Conservation (phyloP, 2,113 vertebrate species). For the Rhadina sibilatrix region DNA sequence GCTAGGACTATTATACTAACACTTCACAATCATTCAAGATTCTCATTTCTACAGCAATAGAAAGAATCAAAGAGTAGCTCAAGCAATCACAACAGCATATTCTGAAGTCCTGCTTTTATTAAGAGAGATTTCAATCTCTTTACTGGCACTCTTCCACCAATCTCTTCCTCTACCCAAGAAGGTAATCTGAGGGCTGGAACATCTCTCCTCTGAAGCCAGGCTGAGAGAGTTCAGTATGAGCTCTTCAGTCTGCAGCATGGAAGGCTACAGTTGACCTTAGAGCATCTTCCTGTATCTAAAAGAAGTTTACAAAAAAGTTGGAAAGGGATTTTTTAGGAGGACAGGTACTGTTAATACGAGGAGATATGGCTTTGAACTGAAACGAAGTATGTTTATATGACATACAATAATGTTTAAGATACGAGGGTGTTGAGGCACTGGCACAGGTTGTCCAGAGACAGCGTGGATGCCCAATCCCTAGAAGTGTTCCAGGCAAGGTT, state of each 20-base stretch:
- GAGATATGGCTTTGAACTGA: not conserved
- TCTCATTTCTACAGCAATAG: not conserved
- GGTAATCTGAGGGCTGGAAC: not conserved
- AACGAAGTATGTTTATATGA: not conserved
- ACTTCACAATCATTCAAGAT: not conserved
- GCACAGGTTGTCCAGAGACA: not conserved
- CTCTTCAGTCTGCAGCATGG: not conserved
- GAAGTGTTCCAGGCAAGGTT: not conserved
- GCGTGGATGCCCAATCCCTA: accelerated
- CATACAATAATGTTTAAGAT: not conserved
- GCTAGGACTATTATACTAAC: not conserved
- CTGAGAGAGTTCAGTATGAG: not conserved
- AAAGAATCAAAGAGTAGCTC: not conserved
- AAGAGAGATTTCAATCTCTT: not conserved
- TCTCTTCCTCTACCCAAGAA: not conserved
- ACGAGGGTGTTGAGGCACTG: not conserved
- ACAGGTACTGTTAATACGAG: not conserved
- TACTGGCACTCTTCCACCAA: not conserved
- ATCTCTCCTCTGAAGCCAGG: not conserved
- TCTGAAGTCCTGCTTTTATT: not conserved
- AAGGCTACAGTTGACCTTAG: not conserved
- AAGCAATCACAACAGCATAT: not conserved
- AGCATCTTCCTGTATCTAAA: too few species aligned
- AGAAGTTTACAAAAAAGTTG: not conserved
- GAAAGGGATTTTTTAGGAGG: not conserved